phyloP scores from a whole-genome alignment of 2,888 invertebrate species.

The Gandaritis pyraliata region DNA sequence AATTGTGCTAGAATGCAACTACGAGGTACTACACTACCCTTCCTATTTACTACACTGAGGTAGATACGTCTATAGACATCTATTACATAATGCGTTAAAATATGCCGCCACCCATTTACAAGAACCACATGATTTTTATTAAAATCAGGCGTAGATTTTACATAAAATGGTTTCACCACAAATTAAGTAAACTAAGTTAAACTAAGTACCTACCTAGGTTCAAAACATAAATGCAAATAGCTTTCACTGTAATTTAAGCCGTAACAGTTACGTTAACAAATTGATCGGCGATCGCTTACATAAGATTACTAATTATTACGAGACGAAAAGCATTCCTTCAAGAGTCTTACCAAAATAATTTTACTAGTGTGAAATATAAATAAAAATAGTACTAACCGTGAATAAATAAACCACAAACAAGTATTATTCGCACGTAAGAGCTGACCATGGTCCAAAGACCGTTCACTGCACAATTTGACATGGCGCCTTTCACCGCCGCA shows the following conservation, averaged over 20 bases:
- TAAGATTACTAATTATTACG: slow-evolving; percentile 57
- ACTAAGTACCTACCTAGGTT: slow-evolving; percentile 24
- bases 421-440: slow-evolving; percentile 66
- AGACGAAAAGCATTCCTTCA: slow-evolving; percentile 13
- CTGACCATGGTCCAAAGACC: slow-evolving; percentile 65
- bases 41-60: no score
- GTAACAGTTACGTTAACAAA: slow-evolving; percentile 73
- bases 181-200: neutral
- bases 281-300: slow-evolving; percentile 68
- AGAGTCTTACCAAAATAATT: neutral
- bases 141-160: neutral
- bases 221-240: slow-evolving; percentile 56
- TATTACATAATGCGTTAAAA: slow-evolving; percentile 9
- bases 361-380: no score
- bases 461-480: slow-evolving; percentile 58
- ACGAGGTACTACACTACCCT: neutral
- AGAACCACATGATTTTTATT: no score
- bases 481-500: slow-evolving; percentile 80
- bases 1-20: slow-evolving; percentile 19
- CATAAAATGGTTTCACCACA: neutral
- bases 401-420: slow-evolving; percentile 73
- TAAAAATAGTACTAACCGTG: slow-evolving; percentile 68
- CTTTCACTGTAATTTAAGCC: slow-evolving; percentile 69
- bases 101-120: neutral
- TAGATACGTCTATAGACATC: no score